Conservation (phyloP, 35 echinoderm and acorn worm species). For the Chiridota heheva region DNA sequence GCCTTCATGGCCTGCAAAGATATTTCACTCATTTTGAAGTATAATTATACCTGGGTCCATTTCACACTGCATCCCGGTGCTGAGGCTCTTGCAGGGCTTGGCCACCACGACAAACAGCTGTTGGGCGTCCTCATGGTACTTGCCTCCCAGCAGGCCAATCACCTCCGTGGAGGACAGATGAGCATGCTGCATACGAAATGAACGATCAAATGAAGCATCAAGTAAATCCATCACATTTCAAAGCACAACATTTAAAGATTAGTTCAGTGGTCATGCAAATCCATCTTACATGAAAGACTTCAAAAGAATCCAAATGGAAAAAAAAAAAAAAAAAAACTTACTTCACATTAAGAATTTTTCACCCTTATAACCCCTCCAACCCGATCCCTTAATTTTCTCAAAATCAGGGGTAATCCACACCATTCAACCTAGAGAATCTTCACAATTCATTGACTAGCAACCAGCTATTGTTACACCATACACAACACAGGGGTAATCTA, state of each 20-base stretch:
- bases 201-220: background rate
- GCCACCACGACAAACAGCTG: conserved; percentile 49
- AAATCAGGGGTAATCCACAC: too few relatives aligned
- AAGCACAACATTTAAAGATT: background rate
- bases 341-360: background rate
- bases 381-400: too few relatives aligned
- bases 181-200: conserved; percentile 53
- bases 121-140: conserved; percentile 21
- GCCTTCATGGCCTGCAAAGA: too few relatives aligned
- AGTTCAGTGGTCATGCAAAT: background rate
- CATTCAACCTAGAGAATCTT: too few relatives aligned
- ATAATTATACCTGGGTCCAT: conserved; percentile 91
- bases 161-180: conserved; percentile 85
- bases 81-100: conserved; percentile 83
- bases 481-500: too few relatives aligned
- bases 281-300: background rate
- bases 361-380: background rate
- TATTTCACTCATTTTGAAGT: too few relatives aligned
- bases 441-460: too few relatives aligned
- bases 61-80: conserved; percentile 97
- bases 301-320: background rate
- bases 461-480: too few relatives aligned
- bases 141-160: conserved; percentile 83
- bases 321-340: conserved; percentile 15
- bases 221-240: too few relatives aligned